phyloP scores from a whole-genome alignment of 2,113 vertebrate species.

The Prionailurus bengalensis region DNA sequence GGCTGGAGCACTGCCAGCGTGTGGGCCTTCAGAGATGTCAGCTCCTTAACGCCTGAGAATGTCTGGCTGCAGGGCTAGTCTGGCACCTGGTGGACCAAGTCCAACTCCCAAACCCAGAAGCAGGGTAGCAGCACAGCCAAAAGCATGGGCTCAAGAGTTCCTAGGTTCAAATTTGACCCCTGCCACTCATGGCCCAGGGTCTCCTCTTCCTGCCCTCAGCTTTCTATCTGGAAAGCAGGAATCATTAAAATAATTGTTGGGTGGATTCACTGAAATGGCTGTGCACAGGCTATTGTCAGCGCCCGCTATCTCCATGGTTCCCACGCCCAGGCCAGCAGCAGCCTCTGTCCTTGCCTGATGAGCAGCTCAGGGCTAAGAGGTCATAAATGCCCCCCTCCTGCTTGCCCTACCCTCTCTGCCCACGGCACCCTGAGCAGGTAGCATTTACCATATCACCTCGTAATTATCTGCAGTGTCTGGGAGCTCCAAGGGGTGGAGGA shows the following conservation, averaged over 20 bases:
- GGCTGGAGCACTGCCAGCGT: not conserved
- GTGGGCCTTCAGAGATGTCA: not conserved
- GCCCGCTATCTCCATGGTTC: not conserved
- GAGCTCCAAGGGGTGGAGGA: not conserved
- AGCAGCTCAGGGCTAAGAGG: not conserved
- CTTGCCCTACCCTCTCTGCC: not conserved
- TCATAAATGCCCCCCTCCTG: not conserved
- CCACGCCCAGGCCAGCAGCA: not conserved
- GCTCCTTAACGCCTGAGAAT: not conserved
- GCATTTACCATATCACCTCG: not conserved
- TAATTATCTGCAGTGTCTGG: slow-evolving; percentile 51
- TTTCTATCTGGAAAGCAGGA: not conserved
- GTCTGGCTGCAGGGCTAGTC: not conserved
- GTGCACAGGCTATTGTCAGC: not conserved
- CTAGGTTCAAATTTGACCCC: not conserved
- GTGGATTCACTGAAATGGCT: not conserved
- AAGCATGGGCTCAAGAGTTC: not conserved
- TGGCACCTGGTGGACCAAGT: not conserved
- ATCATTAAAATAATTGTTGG: not conserved
- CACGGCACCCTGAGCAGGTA: not conserved
- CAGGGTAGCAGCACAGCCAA: not conserved
- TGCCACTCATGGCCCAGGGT: not conserved
- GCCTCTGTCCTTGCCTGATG: not conserved
- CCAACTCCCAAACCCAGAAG: not conserved
- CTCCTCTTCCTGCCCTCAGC: not conserved